Percentiles rank a stretch among this genome's conserved stretches.
These are phyloP conservation scores for Eleutherodactylus coqui DNA, from an alignment of 2,797 vertebrate genomes.

Conservation along the genomic window DNA sequence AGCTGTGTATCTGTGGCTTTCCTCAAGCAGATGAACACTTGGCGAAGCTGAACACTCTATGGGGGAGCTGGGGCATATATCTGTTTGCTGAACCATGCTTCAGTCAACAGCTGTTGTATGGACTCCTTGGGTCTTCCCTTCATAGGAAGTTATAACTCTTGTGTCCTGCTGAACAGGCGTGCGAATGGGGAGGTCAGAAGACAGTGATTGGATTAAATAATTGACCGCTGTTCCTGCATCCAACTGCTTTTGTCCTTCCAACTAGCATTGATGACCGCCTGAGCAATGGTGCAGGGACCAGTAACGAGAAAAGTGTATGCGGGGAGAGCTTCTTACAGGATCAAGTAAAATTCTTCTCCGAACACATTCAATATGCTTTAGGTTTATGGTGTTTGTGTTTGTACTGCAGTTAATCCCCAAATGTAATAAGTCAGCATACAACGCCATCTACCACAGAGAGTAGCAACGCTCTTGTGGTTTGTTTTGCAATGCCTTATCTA, in stretches of 20 bases:
- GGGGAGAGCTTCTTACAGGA: neutral
- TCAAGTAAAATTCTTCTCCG: neutral
- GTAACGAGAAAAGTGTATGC: neutral
- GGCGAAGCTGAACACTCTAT: too few species aligned
- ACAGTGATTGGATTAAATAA: too few species aligned
- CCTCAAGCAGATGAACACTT: too few species aligned
- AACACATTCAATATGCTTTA: neutral
- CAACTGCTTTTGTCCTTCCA: neutral
- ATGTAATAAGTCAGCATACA: slow-evolving; percentile 14
- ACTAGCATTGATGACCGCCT: neutral
- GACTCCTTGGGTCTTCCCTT: too few species aligned
- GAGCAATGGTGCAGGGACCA: too few species aligned
- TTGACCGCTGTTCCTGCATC: neutral
- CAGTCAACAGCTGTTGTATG: too few species aligned
- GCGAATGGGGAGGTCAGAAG: too few species aligned
- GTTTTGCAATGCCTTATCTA: slow-evolving; percentile 14
- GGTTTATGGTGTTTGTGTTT: neutral
- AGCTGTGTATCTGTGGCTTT: too few species aligned
- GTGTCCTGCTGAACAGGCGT: too few species aligned
- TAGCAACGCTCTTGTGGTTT: slow-evolving; percentile 31
- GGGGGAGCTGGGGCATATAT: too few species aligned
- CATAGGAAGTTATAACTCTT: too few species aligned
- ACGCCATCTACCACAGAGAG: neutral
- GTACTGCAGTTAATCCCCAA: slow-evolving; percentile 11
- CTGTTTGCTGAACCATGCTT: too few species aligned